Conservation (phyloP, 2,888 invertebrate genomes). For the Nephrotoma flavescens region DNA sequence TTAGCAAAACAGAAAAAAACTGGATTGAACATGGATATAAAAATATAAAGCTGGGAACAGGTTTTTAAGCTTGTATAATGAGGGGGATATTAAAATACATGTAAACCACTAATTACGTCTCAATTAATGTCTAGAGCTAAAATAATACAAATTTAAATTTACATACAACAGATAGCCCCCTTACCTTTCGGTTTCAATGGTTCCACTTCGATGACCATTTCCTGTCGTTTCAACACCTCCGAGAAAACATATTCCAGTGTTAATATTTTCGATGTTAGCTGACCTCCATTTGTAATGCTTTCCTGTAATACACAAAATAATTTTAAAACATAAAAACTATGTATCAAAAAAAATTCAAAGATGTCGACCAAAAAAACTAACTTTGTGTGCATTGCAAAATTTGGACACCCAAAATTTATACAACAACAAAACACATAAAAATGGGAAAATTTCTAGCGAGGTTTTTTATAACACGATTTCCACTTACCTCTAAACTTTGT, state of each 20-base stretch:
- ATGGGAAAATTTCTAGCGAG: not conserved
- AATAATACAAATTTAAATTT: not conserved
- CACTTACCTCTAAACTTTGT: conserved; percentile 47
- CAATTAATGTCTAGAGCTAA: not conserved
- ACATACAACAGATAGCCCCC: not conserved
- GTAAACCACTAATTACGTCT: not conserved
- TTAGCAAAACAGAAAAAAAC: not conserved
- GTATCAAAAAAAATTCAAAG: conserved; percentile 3
- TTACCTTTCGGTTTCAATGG: conserved; percentile 42
- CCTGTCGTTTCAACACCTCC: conserved; percentile 48
- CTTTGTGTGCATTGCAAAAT: not conserved
- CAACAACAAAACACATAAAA: conserved; percentile 19
- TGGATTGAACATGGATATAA: not conserved
- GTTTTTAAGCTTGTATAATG: not conserved
- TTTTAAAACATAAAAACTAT: not conserved
- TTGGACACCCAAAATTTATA: conserved; percentile 8
- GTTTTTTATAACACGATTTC: conserved; percentile 4
- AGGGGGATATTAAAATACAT: not conserved
- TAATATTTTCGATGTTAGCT: conserved; percentile 42
- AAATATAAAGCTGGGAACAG: not conserved
- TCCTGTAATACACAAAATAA: conserved; percentile 15
- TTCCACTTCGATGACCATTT: conserved; percentile 44
- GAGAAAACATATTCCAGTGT: conserved; percentile 58
- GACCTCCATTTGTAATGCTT: conserved; percentile 22
- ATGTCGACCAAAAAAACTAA: not conserved